These are phyloP conservation scores for Aplidium turbinatum DNA, from an alignment of 23 tunicate species.

Conservation along the genomic window DNA sequence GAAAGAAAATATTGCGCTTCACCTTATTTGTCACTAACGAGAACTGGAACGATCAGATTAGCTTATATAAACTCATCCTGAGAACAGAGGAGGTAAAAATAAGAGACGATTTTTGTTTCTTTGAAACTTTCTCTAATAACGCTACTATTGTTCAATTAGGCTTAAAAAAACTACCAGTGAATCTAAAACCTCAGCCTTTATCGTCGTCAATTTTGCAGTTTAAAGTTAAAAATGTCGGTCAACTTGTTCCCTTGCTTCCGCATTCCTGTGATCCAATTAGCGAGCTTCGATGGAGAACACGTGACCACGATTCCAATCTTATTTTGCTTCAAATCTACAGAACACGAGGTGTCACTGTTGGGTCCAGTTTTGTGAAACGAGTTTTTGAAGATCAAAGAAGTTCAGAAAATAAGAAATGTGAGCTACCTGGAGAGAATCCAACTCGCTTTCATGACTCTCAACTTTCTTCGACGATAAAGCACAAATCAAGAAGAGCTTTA, in stretches of 20 bases:
- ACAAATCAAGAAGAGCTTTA: no score
- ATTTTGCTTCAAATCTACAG: constrained; percentile 43
- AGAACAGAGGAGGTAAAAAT: constrained; percentile 29
- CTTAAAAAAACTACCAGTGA: constrained; percentile 51
- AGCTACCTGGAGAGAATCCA: no score
- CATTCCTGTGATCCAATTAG: constrained; percentile 78
- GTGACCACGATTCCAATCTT: constrained; percentile 76
- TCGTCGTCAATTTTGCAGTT: constrained; percentile 75
- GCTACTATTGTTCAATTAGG: constrained; percentile 66
- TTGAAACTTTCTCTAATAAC: constrained; percentile 39
- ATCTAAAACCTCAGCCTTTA: constrained; percentile 55
- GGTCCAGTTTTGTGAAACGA: constrained; percentile 29
- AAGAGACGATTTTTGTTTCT: constrained; percentile 83
- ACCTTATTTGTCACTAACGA: constrained; percentile 60
- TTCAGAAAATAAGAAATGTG: no score
- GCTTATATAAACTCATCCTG: constrained; percentile 61
- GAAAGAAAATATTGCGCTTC: constrained; percentile 58
- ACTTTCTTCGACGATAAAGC: no score
- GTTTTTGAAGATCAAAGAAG: constrained; percentile 4
- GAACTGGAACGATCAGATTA: constrained; percentile 77
- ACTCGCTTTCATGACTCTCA: background rate
- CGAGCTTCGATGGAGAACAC: constrained; percentile 84
- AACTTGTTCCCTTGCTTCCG: constrained; percentile 72
- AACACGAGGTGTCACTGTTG: background rate
- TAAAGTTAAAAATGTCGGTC: constrained; percentile 78